Evolutionary conservation across 37 sponge, comb jelly and placozoan genomes (phyloP).

Genomic region (Petrosia ficiformis): DNA sequence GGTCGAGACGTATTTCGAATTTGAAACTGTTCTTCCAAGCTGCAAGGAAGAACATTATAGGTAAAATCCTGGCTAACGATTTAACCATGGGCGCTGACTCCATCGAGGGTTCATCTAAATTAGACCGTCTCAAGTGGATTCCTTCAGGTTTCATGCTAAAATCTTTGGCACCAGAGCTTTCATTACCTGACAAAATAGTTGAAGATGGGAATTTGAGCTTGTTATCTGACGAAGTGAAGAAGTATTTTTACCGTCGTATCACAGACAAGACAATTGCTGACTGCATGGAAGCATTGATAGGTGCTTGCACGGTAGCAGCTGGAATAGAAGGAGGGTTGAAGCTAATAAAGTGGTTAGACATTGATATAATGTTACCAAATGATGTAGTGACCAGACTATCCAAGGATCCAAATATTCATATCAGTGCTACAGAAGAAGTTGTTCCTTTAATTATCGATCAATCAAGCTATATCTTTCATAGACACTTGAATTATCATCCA

Average conservation of each 20-base stretch:
- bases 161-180: too few relatives aligned
- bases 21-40: constrained; percentile 69
- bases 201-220: too few relatives aligned
- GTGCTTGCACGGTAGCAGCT: constrained; percentile 77
- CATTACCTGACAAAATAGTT: too few relatives aligned
- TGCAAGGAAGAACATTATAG: constrained; percentile 29
- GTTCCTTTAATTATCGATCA: background rate
- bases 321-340: constrained; percentile 72
- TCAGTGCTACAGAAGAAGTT: background rate
- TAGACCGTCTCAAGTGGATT: too few relatives aligned
- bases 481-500: background rate
- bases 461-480: background rate
- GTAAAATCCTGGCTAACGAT: constrained; percentile 11
- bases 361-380: constrained; percentile 6
- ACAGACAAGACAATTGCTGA: constrained; percentile 92
- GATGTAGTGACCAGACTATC: background rate
- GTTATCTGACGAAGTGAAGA: too few relatives aligned
- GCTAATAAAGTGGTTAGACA: constrained; percentile 74
- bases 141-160: too few relatives aligned
- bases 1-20: constrained; percentile 67
- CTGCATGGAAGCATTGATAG: constrained; percentile 85
- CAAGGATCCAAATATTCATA: background rate
- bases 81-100: constrained; percentile 33
- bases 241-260: too few relatives aligned
- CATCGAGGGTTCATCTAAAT: too few relatives aligned